These are phyloP conservation scores for Tuberolachnus salignus DNA, from an alignment of 2,888 invertebrate species.

Conservation along the genomic window DNA sequence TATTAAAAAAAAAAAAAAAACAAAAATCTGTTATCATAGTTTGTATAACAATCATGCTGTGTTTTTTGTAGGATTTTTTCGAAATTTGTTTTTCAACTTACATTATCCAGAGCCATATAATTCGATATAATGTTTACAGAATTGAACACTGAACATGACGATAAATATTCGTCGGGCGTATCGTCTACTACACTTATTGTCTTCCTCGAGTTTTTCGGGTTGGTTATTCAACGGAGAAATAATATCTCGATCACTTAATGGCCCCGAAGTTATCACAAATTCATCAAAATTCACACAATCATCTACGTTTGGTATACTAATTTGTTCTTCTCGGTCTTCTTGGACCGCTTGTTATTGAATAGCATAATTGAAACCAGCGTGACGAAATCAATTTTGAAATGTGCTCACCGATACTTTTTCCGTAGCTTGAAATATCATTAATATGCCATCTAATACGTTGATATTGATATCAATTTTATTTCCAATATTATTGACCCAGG, in stretches of 20 bases:
- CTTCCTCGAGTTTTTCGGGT: background rate
- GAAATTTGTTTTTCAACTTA: no score
- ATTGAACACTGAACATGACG: background rate
- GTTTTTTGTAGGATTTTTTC: background rate
- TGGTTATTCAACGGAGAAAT: constrained; percentile 15
- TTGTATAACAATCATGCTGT: background rate
- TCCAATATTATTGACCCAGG: constrained; percentile 21
- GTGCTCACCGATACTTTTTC: constrained; percentile 59
- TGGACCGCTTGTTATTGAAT: constrained; percentile 9
- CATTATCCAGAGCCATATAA: constrained; percentile 4
- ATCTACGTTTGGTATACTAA: background rate
- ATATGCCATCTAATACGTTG: constrained; percentile 59
- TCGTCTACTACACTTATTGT: background rate
- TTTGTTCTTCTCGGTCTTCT: constrained; percentile 2
- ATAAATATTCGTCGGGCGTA: background rate
- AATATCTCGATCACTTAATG: constrained; percentile 3
- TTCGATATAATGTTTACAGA: background rate
- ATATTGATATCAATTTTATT: constrained; percentile 53
- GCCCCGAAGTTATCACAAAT: constrained; percentile 27
- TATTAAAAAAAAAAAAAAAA: no score
- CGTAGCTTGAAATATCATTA: constrained; percentile 60
- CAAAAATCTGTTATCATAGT: no score
- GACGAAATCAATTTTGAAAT: constrained; percentile 60
- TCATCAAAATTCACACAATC: constrained; percentile 14
- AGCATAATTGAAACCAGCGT: constrained; percentile 58